Evolutionary conservation across 2,797 vertebrate species (phyloP).

Genomic region (Podarcis siculus): DNA sequence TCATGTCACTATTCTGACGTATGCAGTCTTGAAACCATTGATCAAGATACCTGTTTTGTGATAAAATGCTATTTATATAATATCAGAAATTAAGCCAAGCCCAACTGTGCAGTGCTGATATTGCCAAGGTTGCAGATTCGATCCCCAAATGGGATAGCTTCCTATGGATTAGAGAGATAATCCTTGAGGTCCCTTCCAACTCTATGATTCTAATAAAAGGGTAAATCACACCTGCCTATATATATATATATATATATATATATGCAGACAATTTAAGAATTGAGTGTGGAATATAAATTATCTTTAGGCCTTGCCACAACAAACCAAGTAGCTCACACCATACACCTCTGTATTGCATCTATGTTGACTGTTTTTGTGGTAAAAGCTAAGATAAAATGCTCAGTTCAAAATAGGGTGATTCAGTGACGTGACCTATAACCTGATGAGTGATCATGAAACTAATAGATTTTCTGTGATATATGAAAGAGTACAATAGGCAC

Average conservation of each 20-base stretch:
- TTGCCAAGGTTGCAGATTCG: no score
- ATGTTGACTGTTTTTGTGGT: not conserved
- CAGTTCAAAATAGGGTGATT: not conserved
- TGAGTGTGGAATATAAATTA: not conserved
- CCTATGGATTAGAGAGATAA: no score
- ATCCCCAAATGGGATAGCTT: no score
- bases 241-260: no score
- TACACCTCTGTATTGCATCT: not conserved
- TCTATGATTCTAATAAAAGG: no score
- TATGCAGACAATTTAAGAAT: no score
- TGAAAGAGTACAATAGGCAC: not conserved
- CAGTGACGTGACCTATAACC: not conserved
- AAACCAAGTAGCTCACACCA: not conserved
- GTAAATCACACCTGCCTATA: no score
- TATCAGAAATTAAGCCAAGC: not conserved
- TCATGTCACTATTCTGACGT: accelerated
- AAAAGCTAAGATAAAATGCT: not conserved
- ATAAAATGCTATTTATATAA: not conserved
- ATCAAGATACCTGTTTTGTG: slow-evolving; percentile 2
- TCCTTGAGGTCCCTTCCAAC: no score
- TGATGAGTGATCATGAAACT: not conserved
- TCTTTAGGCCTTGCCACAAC: not conserved
- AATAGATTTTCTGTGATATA: not conserved
- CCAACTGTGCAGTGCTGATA: no score
- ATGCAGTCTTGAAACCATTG: slow-evolving; percentile 10